Evolutionary conservation across 2,888 invertebrate species (phyloP).

Genomic region (Sarcophaga caerulescens): DNA sequence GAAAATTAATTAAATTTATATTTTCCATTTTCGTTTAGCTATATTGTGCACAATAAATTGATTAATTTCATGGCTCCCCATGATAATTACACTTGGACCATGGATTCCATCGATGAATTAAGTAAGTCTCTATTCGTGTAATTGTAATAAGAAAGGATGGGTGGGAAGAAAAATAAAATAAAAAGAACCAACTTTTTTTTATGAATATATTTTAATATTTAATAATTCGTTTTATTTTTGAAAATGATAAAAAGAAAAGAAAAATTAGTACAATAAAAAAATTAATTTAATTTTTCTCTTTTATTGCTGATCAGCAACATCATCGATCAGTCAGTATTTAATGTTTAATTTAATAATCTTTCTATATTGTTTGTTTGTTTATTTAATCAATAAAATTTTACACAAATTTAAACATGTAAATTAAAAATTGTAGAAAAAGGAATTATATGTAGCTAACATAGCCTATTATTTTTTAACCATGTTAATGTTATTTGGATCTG

Average conservation of each 20-base stretch:
- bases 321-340: neutral
- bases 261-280: slow-evolving; percentile 34
- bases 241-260: slow-evolving; percentile 17
- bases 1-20: too few relatives aligned
- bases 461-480: too few relatives aligned
- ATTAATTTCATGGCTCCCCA: slow-evolving; percentile 96
- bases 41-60: slow-evolving; percentile 91
- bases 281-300: neutral
- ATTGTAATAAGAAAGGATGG: neutral
- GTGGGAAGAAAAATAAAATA: neutral
- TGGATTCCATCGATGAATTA: slow-evolving; percentile 90
- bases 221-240: slow-evolving; percentile 60
- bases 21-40: slow-evolving; percentile 78
- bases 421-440: slow-evolving; percentile 10
- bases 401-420: slow-evolving; percentile 25
- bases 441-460: too few relatives aligned
- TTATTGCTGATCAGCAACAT: too few relatives aligned
- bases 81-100: slow-evolving; percentile 86
- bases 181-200: slow-evolving; percentile 19
- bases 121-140: slow-evolving; percentile 89
- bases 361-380: slow-evolving; percentile 2
- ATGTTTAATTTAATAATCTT: slow-evolving; percentile 17
- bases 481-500: too few relatives aligned
- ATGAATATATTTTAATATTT: slow-evolving; percentile 46
- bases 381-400: slow-evolving; percentile 15